Evolutionary conservation across 2,797 vertebrate species (phyloP).

Genomic region (Poeciliopsis infans): DNA sequence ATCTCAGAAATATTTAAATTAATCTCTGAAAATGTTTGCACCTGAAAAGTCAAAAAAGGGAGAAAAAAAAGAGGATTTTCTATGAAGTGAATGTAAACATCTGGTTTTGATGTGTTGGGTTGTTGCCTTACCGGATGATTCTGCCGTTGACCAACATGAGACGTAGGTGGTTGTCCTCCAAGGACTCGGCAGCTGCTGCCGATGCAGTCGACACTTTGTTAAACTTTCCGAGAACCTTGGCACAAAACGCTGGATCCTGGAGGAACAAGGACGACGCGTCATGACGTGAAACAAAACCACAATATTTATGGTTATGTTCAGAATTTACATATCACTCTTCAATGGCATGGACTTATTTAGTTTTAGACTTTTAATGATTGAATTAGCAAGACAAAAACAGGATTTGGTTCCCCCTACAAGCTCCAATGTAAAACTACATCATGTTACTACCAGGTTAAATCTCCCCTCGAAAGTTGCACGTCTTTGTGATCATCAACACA

Average conservation of each 20-base stretch:
- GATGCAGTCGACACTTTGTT: conserved; percentile 94
- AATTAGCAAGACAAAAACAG: not conserved
- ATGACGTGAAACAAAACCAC: not conserved
- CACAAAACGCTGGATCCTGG: conserved; percentile 85
- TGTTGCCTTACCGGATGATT: conserved; percentile 88
- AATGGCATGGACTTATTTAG: not conserved
- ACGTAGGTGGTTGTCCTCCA: conserved; percentile 90
- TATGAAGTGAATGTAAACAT: not conserved
- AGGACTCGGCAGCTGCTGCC: conserved; percentile 84
- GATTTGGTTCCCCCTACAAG: not conserved
- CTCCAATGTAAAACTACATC: not conserved
- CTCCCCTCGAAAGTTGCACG: not conserved
- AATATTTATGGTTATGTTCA: not conserved
- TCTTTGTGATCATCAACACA: not conserved
- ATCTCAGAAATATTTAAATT: too few relatives aligned
- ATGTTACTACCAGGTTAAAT: not conserved
- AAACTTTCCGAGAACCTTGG: conserved; percentile 89
- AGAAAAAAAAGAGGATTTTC: not conserved
- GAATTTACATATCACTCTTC: not conserved
- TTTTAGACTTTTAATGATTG: not conserved
- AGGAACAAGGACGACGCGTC: not conserved
- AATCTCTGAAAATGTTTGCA: too few relatives aligned
- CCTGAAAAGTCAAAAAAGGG: not conserved
- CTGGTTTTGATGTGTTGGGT: not conserved
- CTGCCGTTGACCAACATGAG: conserved; percentile 93